Percentiles rank a stretch among this genome's conserved stretches.
phyloP scores from a whole-genome alignment of 2,888 invertebrate species.

The Galeruca laticollis region DNA sequence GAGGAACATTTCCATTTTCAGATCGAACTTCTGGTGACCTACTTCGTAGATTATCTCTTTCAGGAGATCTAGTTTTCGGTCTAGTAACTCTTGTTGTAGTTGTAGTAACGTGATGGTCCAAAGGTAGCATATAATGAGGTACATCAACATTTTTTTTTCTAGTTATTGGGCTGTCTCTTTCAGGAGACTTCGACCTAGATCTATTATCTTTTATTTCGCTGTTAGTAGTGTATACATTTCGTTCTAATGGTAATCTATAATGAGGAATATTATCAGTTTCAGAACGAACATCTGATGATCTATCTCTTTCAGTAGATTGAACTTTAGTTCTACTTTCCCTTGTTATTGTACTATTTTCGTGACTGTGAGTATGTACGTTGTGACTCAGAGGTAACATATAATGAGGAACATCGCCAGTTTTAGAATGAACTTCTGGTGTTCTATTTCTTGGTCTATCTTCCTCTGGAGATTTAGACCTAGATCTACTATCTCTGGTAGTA shows the following conservation, averaged over 20 bases:
- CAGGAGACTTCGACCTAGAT: not conserved
- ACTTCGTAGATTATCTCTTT: not conserved
- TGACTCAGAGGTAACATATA: slow-evolving; percentile 61
- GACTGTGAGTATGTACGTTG: slow-evolving; percentile 50
- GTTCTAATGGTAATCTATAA: slow-evolving; percentile 42
- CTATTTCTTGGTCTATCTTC: not conserved
- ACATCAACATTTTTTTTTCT: not conserved
- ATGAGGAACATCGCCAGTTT: slow-evolving; percentile 50
- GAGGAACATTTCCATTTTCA: slow-evolving; percentile 29
- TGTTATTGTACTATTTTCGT: not conserved
- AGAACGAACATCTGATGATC: not conserved
- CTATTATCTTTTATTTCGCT: not conserved
- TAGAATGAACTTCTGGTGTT: not conserved
- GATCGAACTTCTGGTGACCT: not conserved
- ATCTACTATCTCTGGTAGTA: not conserved
- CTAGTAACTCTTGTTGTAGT: not conserved
- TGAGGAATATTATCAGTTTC: slow-evolving; percentile 36
- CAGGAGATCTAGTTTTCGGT: not conserved
- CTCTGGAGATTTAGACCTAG: not conserved
- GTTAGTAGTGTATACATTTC: not conserved
- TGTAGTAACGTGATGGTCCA: slow-evolving; percentile 50
- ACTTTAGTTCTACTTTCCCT: not conserved
- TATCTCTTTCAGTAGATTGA: not conserved
- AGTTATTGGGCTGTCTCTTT: not conserved
- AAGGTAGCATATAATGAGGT: slow-evolving; percentile 61